Evolutionary conservation across 2,797 vertebrate genomes (phyloP), one percentile per base, ranked within the genome.

Genomic region (Prionace glauca): DNA sequence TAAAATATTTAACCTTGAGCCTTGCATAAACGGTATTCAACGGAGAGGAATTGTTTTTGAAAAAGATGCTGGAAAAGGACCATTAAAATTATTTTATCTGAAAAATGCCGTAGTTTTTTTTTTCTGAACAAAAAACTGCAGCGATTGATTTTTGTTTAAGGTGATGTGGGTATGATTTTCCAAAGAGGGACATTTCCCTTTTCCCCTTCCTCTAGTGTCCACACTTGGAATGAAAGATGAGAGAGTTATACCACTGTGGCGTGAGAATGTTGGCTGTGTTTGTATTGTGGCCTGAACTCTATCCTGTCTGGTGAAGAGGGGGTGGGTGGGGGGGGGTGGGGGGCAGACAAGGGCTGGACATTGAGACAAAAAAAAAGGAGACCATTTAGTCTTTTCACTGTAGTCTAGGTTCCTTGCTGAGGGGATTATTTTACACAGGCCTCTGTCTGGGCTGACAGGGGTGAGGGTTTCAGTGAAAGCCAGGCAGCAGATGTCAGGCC

Each of bases 401-500:
- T 97, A 97, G 97, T 97, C 97, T 96, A 97, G 97, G 97, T 97
- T 97, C 97, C 97, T 98, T 97, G 97, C 97, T 97, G 97, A 96
- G 97, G 90, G 97, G 97, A 97, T 98, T 98, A 98, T 98, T 97
- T 98, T 97, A 97, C 95, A 26, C 95, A 95, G 96, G 96, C 96
- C 97, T 97, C 96, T 97, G 96, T 97, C 97, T 97, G 97, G 97
- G 97, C 96, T 97, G 97, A 97, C 97, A 97, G 96, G 96, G 97
- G 97, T 97, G 96, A 94, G 96, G 96, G 97, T 96, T 97, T 97
- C 96, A 97, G 97, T 98, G 96, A 97, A 96, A 98, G 97, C 97
- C 96, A 97, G 96, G 97, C 97, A 98, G 97, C 98, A 98, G 97
- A 98, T 98, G 98, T 98, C 97, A 97, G 96, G 97, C 97, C 97